Evolutionary conservation across 2,888 invertebrate genomes (phyloP).

Genomic region (Nephrotoma flavescens): DNA sequence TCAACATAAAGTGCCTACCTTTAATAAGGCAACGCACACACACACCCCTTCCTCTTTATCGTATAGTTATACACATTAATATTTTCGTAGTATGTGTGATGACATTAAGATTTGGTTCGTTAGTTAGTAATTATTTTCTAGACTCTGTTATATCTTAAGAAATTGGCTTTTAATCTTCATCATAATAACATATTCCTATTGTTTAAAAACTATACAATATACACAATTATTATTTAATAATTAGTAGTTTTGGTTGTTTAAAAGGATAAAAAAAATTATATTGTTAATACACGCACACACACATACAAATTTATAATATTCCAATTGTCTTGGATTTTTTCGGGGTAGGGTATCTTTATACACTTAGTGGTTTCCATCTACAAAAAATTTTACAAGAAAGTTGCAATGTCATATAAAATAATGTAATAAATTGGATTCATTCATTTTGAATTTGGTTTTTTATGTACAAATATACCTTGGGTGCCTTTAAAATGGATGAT

Average conservation of each 20-base stretch:
- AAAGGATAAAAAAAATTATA: neutral
- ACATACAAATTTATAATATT: neutral
- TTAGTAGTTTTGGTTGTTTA: neutral
- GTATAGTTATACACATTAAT: neutral
- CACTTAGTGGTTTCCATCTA: neutral
- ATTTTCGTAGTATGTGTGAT: neutral
- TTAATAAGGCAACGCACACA: neutral
- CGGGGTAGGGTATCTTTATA: neutral
- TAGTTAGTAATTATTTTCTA: neutral
- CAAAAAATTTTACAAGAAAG: neutral
- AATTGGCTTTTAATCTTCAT: neutral
- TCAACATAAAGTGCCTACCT: neutral
- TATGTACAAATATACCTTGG: neutral
- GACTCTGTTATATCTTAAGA: neutral
- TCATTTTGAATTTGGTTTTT: neutral
- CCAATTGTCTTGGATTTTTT: neutral
- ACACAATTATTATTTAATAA: neutral
- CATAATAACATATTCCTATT: neutral
- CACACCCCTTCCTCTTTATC: neutral
- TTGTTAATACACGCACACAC: neutral
- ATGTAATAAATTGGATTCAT: neutral
- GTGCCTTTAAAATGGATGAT: neutral
- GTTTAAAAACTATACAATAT: neutral
- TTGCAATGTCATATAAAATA: neutral
- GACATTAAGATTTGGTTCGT: neutral